These are phyloP conservation scores for Alligator sinensis DNA, from an alignment of 2,113 vertebrate species.

Conservation along the genomic window DNA sequence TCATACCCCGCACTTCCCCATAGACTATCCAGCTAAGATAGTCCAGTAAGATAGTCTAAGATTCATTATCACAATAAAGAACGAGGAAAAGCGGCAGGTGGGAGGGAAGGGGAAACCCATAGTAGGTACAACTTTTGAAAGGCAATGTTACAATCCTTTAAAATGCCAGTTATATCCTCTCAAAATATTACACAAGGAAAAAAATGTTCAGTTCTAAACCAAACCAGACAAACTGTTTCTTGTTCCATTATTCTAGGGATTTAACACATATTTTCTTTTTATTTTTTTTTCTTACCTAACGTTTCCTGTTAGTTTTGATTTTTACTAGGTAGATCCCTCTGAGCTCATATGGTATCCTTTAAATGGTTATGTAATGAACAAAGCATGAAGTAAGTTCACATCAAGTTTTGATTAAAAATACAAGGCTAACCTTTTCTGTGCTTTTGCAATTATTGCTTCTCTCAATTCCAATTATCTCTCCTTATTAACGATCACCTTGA, in stretches of 20 bases:
- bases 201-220: constrained; percentile 1
- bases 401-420: constrained; percentile 58
- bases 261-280: neutral
- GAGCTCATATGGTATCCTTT: constrained; percentile 31
- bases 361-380: constrained; percentile 37
- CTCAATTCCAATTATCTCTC: constrained; percentile 50
- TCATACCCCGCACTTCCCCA: neutral
- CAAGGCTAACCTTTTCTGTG: constrained; percentile 45
- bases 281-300: neutral
- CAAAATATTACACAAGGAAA: constrained; percentile 7
- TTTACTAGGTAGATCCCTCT: neutral
- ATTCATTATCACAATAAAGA: constrained; percentile 10
- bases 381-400: constrained; percentile 32
- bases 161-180: constrained; percentile 25
- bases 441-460: constrained; percentile 60
- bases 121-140: constrained; percentile 28
- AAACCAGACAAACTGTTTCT: neutral
- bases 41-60: neutral
- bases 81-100: neutral
- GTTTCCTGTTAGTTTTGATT: neutral
- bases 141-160: constrained; percentile 1
- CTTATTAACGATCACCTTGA: constrained; percentile 60
- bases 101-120: constrained; percentile 17
- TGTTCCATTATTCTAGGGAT: neutral
- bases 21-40: neutral